Evolutionary conservation across 2,113 vertebrate species (phyloP), one percentile per base, ranked within the genome.

Genomic region (Ageneiosus marmoratus): DNA sequence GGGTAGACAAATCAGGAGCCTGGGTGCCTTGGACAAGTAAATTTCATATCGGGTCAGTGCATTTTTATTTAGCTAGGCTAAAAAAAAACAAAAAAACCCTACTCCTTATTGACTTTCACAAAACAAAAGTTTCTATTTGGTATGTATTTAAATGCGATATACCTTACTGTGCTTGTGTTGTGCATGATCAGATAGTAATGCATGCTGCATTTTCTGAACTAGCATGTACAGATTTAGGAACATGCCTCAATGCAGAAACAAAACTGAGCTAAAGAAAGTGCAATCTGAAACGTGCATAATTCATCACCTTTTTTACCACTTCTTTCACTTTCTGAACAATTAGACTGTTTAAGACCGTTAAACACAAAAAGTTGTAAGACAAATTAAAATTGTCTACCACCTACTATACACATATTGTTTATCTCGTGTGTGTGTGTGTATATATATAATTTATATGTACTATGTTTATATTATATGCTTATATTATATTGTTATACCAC

Each of bases 201-300:
- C 65, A 46, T 1, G 10, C 20, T 46, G 15, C 44, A 9, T 2
- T 73, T 73, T 48, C 44, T 29, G 12, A 73, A 70, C 37, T 73
- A 27, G 41, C 3, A 8, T 48, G 22, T 22, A 44, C 37, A 70
- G 22, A 27, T 48, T 73, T n/a, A 48, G 5, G 41, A 27, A 48
- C 67, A 48, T 48, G n/a, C 44, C 48, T 5, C 44, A 13, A n/a
- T 70, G 24, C 48, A 2, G 9, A 48, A 73, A 46, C 2, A 8
- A 73, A 73, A 73, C 69, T 16, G 24, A 20, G 69, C 69, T 73
- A 48, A 48, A 73, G 48, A 27, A 73, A 73, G 22, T 46, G 67
- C 22, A 70, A n/a, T 9, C 27, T 48, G 41, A 48, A 73, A 48
- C 13, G 27, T 48, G 44, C 12, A 16, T 12, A 9, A 48, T 16